Evolutionary conservation across 2,888 invertebrate species (phyloP).

Genomic region (Netelia fuscicornis): DNA sequence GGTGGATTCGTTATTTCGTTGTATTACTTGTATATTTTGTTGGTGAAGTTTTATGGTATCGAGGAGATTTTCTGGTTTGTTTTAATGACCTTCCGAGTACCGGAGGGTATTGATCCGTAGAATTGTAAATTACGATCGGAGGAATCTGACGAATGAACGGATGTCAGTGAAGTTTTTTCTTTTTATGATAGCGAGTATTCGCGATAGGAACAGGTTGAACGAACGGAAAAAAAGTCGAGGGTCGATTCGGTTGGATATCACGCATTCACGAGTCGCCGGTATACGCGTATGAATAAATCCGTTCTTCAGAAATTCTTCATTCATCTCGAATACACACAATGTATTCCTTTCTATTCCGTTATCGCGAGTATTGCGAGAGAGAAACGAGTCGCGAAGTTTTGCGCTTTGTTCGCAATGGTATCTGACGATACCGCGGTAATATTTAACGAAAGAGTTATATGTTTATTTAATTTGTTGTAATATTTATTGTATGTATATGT

Average conservation of each 20-base stretch:
- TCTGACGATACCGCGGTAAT: background rate
- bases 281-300: slow-evolving; percentile 8
- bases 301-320: slow-evolving; percentile 43
- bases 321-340: slow-evolving; percentile 54
- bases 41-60: no score
- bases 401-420: slow-evolving; percentile 12
- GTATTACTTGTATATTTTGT: background rate
- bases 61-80: no score
- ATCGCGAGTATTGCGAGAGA: slow-evolving; percentile 32
- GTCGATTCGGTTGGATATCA: background rate
- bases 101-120: no score
- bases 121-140: no score
- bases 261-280: background rate
- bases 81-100: no score
- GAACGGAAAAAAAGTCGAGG: background rate
- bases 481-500: background rate
- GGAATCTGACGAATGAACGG: no score
- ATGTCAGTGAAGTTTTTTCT: no score
- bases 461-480: slow-evolving; percentile 3
- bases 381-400: slow-evolving; percentile 28
- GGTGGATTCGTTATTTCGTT: background rate
- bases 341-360: slow-evolving; percentile 44
- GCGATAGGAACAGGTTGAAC: background rate
- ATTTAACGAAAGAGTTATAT: background rate
- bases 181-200: no score